Percentiles rank a stretch among this genome's conserved stretches.
These are phyloP conservation scores for Piscicola geometra DNA, from an alignment of 2,888 invertebrate species.

Conservation along the genomic window DNA sequence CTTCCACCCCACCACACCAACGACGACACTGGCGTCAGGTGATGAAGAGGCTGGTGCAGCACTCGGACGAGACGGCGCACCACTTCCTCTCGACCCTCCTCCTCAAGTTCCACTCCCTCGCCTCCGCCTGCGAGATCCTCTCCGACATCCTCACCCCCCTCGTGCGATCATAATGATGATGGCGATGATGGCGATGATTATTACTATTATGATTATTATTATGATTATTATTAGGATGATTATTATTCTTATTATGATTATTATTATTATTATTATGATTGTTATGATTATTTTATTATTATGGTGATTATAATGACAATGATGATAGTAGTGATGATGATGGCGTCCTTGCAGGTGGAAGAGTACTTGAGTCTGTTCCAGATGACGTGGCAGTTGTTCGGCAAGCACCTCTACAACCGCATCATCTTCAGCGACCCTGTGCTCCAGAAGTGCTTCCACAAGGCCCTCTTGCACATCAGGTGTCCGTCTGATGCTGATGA, in stretches of 20 bases:
- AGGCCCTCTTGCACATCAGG: conserved; percentile 60
- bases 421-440: conserved; percentile 60
- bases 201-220: too few relatives aligned
- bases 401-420: conserved; percentile 66
- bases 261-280: too few relatives aligned
- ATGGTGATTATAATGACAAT: not conserved
- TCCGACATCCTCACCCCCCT: conserved; percentile 63
- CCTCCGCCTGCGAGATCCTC: conserved; percentile 63
- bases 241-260: too few relatives aligned
- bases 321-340: not conserved
- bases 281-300: too few relatives aligned
- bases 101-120: conserved; percentile 64
- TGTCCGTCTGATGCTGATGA: too few relatives aligned
- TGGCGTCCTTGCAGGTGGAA: conserved; percentile 59
- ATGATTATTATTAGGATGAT: too few relatives aligned
- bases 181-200: not conserved
- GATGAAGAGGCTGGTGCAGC: conserved; percentile 5
- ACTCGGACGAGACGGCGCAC: conserved; percentile 59
- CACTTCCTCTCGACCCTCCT: conserved; percentile 62
- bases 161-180: conserved; percentile 45
- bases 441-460: conserved; percentile 61
- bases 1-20: too few relatives aligned
- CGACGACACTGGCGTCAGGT: too few relatives aligned
- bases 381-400: conserved; percentile 66
- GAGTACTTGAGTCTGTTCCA: conserved; percentile 64